phyloP scores from a whole-genome alignment of 2,888 invertebrate species.

The Tinea semifulvella region DNA sequence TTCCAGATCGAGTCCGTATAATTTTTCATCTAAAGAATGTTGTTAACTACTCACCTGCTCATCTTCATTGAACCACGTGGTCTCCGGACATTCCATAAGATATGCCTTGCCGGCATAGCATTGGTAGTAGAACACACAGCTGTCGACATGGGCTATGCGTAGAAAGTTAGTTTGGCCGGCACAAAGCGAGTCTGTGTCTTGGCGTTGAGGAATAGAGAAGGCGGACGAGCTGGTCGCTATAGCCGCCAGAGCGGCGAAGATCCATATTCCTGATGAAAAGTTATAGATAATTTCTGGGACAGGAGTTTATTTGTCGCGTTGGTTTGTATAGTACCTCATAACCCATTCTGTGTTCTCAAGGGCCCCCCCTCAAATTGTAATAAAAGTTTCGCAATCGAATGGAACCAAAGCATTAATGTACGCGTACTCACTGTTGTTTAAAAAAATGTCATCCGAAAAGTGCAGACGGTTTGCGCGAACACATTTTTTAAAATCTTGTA shows the following conservation, averaged over 20 bases:
- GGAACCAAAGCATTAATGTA: no score
- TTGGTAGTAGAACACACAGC: conserved; percentile 52
- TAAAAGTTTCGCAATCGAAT: no score
- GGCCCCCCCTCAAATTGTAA: no score
- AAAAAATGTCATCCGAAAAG: no score
- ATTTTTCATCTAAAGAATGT: not conserved
- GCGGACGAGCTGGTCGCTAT: conserved; percentile 42
- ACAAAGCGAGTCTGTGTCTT: conserved; percentile 57
- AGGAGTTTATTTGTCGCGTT: no score
- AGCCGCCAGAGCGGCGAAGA: conserved; percentile 26
- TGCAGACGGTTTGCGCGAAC: no score
- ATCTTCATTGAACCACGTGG: conserved; percentile 54
- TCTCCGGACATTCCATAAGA: conserved; percentile 47
- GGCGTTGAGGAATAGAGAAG: conserved; percentile 51
- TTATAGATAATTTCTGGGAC: no score
- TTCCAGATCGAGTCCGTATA: conserved; percentile 49
- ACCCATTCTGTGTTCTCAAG: no score
- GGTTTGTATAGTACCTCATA: no score
- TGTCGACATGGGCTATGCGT: conserved; percentile 42
- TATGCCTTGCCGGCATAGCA: conserved; percentile 52
- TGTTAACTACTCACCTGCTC: conserved; percentile 36
- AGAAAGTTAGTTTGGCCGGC: conserved; percentile 56
- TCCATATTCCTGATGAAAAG: conserved; percentile 7
- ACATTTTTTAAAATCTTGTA: no score
- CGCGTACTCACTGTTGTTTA: no score